Conservation (phyloP, 92 coral and sea anemone genomes). For the Paragorgia papillata region DNA sequence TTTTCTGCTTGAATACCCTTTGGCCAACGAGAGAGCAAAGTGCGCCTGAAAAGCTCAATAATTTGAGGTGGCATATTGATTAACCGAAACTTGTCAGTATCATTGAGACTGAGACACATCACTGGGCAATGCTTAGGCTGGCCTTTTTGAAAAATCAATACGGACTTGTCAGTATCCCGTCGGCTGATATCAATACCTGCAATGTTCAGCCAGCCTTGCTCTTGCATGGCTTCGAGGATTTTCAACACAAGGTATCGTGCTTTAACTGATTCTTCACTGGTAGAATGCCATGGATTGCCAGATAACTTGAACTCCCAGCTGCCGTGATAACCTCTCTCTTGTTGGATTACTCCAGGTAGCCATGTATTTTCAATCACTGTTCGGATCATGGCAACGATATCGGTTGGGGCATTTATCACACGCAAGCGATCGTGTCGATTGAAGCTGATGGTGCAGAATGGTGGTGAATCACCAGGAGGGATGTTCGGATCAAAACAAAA, state of each 20-base stretch:
- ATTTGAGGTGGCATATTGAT: conserved; percentile 58
- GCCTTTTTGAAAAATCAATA: conserved; percentile 59
- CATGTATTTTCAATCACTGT: conserved; percentile 47
- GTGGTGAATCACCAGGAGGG: conserved; percentile 24
- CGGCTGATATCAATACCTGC: conserved; percentile 55
- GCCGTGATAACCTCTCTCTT: conserved; percentile 53
- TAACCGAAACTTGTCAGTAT: conserved; percentile 60
- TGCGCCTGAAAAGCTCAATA: conserved; percentile 46
- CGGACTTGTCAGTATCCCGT: conserved; percentile 56
- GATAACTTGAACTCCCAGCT: conserved; percentile 74
- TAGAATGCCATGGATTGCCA: conserved; percentile 77
- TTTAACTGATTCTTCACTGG: conserved; percentile 64
- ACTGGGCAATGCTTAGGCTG: conserved; percentile 59
- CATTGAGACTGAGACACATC: conserved; percentile 67
- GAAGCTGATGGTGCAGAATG: conserved; percentile 59
- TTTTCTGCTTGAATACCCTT: conserved; percentile 55
- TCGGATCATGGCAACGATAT: conserved; percentile 52
- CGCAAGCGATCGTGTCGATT: conserved; percentile 58
- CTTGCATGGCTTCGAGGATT: conserved; percentile 67
- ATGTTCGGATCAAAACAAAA: conserved; percentile 63
- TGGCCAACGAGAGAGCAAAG: conserved; percentile 54
- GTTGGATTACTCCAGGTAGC: conserved; percentile 55
- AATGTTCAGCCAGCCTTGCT: conserved; percentile 71
- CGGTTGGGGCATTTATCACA: conserved; percentile 57
- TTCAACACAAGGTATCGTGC: conserved; percentile 65